Evolutionary conservation across 2,113 vertebrate genomes (phyloP).

Genomic region (Otolemur garnettii): DNA sequence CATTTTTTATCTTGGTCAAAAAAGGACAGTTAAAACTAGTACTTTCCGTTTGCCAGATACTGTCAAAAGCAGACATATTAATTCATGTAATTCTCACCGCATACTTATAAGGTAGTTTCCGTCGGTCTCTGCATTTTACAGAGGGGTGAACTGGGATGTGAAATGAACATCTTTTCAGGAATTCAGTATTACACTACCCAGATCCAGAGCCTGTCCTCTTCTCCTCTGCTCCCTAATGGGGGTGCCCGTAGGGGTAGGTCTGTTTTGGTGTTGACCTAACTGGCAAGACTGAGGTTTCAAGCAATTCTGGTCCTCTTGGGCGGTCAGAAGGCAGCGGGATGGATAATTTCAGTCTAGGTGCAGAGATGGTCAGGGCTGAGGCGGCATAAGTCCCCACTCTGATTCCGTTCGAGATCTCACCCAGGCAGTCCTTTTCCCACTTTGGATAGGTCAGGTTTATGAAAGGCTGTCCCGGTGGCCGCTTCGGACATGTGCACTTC

Average conservation of each 20-base stretch:
- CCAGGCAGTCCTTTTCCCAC: not conserved
- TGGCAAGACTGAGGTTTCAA: not conserved
- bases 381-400: not conserved
- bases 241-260: not conserved
- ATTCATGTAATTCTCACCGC: slow-evolving; percentile 12
- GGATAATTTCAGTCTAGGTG: no score
- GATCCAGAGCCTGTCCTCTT: not conserved
- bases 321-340: not conserved
- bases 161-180: not conserved
- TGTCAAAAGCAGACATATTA: not conserved
- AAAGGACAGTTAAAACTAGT: not conserved
- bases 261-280: not conserved
- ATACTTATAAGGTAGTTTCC: not conserved
- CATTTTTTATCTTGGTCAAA: not conserved
- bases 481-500: not conserved
- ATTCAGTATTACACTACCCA: not conserved
- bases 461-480: not conserved
- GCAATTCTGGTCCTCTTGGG: not conserved
- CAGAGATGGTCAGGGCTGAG: not conserved
- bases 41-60: not conserved
- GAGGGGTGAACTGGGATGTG: not conserved
- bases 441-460: fast-evolving
- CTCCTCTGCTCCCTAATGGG: not conserved
- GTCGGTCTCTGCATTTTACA: not conserved
- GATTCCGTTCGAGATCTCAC: not conserved